Evolutionary conservation across 1,140 invertebrate genomes (phyloP).

Genomic region (Aphelenchoides besseyi): DNA sequence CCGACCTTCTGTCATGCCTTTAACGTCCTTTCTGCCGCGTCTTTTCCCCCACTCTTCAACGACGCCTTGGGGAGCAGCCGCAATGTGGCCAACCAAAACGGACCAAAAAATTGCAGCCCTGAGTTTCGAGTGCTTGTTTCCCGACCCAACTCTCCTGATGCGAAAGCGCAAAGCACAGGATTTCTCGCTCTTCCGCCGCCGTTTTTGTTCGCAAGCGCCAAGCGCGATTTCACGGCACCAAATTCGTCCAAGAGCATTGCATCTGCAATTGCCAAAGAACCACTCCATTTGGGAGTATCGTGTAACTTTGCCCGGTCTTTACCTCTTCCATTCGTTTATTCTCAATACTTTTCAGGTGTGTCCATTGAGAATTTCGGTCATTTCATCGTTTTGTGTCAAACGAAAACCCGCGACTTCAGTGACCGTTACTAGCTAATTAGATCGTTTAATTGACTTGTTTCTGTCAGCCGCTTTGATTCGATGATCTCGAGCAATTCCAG

Average conservation of each 20-base stretch:
- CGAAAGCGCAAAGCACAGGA: neutral
- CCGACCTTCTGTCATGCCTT: conserved; percentile 4
- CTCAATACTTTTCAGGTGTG: neutral
- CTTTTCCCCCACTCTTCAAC: conserved; percentile 14
- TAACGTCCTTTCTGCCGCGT: neutral
- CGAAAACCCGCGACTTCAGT: too few relatives aligned
- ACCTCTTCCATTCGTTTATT: too few relatives aligned
- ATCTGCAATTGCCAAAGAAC: neutral
- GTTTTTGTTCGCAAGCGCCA: neutral
- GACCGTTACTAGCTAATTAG: too few relatives aligned
- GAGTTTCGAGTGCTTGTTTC: conserved; percentile 5
- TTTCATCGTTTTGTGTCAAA: too few relatives aligned
- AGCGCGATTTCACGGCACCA: neutral
- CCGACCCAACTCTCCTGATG: conserved; percentile 2
- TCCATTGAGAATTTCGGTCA: neutral
- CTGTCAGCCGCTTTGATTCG: neutral
- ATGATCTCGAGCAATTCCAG: neutral
- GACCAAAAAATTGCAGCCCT: neutral
- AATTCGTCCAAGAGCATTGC: neutral
- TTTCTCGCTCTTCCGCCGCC: conserved; percentile 1
- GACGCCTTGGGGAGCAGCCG: conserved; percentile 4
- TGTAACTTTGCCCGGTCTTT: too few relatives aligned
- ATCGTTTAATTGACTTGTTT: too few relatives aligned
- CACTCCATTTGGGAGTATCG: neutral
- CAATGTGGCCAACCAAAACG: neutral